Evolutionary conservation across 2,888 invertebrate species (phyloP).

Genomic region (Rhogogaster chlorosoma): DNA sequence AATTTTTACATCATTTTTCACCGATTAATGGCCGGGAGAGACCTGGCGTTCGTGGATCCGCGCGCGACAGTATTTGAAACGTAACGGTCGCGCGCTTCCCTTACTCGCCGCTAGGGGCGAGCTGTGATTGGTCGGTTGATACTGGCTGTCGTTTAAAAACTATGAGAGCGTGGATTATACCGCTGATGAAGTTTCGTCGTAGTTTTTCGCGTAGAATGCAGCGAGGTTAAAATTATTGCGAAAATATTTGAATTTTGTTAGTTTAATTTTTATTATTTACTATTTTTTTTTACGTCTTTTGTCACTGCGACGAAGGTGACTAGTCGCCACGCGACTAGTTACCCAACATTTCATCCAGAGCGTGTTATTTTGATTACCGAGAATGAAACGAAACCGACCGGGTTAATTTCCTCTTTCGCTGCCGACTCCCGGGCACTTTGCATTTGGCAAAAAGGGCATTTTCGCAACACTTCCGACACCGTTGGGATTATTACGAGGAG

Average conservation of each 20-base stretch:
- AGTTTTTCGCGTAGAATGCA: background rate
- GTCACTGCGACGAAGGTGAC: background rate
- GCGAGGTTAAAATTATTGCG: background rate
- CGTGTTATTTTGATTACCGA: background rate
- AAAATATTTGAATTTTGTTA: background rate
- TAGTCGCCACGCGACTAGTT: background rate
- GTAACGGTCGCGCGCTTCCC: background rate
- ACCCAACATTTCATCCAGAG: background rate
- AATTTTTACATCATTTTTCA: background rate
- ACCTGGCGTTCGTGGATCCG: background rate
- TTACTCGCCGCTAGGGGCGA: background rate
- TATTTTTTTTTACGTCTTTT: background rate
- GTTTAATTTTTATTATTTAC: background rate
- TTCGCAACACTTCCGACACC: conserved; percentile 38
- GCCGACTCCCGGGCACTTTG: background rate
- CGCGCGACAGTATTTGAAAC: background rate
- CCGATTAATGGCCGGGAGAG: background rate
- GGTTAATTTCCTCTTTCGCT: background rate
- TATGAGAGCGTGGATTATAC: background rate
- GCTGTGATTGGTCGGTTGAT: background rate
- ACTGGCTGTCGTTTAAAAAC: background rate
- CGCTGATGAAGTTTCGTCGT: background rate
- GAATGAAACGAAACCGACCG: conserved; percentile 38
- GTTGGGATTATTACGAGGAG: conserved; percentile 25
- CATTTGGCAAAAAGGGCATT: conserved; percentile 44